A percentile compares a stretch with the other conserved stretches of the same genome.
Conservation (phyloP, 2,888 invertebrate species). For the Calephelis perditalis region DNA sequence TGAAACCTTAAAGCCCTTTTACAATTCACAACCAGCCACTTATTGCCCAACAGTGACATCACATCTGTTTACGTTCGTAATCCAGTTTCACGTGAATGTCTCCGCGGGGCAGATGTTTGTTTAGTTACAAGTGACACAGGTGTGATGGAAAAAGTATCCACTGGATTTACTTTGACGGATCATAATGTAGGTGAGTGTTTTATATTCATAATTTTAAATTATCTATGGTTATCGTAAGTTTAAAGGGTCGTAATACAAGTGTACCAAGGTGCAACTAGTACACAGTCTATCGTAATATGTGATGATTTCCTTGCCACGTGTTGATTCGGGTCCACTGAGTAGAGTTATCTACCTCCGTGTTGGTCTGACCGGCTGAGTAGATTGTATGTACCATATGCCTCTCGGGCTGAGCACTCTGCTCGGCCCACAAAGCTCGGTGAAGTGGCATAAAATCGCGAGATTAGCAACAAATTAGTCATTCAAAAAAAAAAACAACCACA, state of each 20-base stretch:
- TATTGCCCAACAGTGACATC: conserved; percentile 3
- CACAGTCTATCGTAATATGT: no score
- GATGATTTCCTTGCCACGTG: no score
- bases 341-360: no score
- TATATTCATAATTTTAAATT: background rate
- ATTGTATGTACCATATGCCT: no score
- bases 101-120: background rate
- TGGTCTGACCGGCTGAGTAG: no score
- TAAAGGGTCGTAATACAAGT: background rate
- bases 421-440: no score
- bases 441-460: no score
- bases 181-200: conserved; percentile 7
- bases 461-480: no score
- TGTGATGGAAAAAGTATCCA: conserved; percentile 1
- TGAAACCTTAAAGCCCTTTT: conserved; percentile 2
- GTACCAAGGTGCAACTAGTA: no score
- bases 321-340: no score
- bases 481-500: no score
- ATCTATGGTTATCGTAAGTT: background rate
- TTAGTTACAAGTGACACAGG: background rate
- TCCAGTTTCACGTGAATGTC: background rate
- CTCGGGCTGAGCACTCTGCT: no score
- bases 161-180: background rate
- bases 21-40: background rate
- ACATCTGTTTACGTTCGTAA: conserved; percentile 5